These are phyloP conservation scores for Rhadina sibilatrix DNA, from an alignment of 2,113 vertebrate genomes.

Conservation along the genomic window DNA sequence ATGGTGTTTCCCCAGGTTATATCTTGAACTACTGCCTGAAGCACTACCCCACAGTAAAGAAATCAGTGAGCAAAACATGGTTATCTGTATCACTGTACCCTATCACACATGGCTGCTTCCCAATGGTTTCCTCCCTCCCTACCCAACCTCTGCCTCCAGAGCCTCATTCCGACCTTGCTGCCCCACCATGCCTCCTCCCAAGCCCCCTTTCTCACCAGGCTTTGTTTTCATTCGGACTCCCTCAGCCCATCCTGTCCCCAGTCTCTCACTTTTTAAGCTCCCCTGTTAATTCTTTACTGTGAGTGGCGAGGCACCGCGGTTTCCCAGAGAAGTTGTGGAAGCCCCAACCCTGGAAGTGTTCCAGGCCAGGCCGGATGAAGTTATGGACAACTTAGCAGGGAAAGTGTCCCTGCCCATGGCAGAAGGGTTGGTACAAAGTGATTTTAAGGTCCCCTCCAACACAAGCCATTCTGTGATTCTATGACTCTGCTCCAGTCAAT, in stretches of 20 bases:
- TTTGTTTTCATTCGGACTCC: too few species aligned
- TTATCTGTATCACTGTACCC: fast-evolving
- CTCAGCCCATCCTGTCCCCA: neutral
- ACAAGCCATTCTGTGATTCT: too few species aligned
- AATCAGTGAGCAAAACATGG: neutral
- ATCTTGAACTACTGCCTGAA: neutral
- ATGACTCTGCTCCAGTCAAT: neutral
- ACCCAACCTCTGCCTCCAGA: neutral
- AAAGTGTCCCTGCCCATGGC: too few species aligned
- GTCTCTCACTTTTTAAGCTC: neutral
- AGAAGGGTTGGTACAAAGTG: neutral
- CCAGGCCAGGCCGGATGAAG: neutral
- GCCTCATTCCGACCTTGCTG: neutral
- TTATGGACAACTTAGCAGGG: neutral
- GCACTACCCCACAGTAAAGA: neutral
- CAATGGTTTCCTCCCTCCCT: neutral
- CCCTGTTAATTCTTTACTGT: neutral
- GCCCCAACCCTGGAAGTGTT: neutral
- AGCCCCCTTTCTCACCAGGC: neutral
- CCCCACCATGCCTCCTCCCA: neutral
- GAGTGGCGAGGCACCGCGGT: neutral
- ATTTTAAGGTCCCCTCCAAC: neutral
- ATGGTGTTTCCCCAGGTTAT: fast-evolving
- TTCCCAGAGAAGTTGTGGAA: neutral
- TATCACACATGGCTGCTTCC: neutral